Evolutionary conservation across 2,113 vertebrate species (phyloP), one percentile per base, ranked within the genome.

Genomic region (Euleptes europaea): DNA sequence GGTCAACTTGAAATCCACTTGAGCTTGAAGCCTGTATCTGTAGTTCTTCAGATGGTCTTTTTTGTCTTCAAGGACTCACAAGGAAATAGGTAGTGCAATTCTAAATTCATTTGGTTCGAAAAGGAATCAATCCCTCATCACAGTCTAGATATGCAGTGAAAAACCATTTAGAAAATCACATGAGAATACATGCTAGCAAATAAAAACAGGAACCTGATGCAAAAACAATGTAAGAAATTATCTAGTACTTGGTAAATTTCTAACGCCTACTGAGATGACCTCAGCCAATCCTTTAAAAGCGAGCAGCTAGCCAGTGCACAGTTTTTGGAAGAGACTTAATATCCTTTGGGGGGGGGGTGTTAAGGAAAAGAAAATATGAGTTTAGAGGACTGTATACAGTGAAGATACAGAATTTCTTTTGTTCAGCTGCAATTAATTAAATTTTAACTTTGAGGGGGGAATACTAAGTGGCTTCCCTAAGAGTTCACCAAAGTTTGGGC

Each of bases 131-230:
- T 14, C 33, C 21, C 26, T 72, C 72, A n/a, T 21, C 49, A 40
- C 49, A 42, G 49, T 19, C 35, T 8, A 17, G 35, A 72, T 38
- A 71, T 26, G 11, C 23, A 31, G 40, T 6, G 21, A 40, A 49
- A 70, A 47, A 49, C 31, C 33, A 51, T 71, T 71, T 47, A 40
- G n/a, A 54, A 28, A 70, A 21, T 2, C 66, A 40, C 66, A 47
- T 28, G 17, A 31, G 49, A 17, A n/a, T 57, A 54, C 19, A 38
- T 26, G 31, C 7, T 26, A 49, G 14, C 23, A 51, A 38, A 35
- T 6, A 12, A 1, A 15, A 44, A 23, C 0, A 0, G 47, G 44
- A 17, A 8, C 2, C 0, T 0, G 5, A 1, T 0, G 3, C 21
- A 14, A n/a, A 40, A 35, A 44, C 1, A 1, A 17, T 0, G 40